Evolutionary conservation across 2,797 vertebrate species (phyloP).

Genomic region (Ibycter americanus): DNA sequence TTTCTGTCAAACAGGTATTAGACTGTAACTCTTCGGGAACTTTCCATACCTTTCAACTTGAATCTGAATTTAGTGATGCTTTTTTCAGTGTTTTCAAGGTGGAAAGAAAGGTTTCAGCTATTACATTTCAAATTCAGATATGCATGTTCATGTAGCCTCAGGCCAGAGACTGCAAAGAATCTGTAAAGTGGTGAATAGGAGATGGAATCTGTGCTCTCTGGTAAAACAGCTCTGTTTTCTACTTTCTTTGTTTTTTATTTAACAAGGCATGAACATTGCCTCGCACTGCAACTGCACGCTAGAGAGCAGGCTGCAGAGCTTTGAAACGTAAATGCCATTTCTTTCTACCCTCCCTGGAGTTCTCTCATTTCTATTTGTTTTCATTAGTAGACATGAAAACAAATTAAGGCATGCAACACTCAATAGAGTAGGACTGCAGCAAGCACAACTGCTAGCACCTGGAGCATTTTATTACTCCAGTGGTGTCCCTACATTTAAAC

Average conservation of each 20-base stretch:
- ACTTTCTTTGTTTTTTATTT: conserved; percentile 51
- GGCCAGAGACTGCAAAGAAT: conserved; percentile 9
- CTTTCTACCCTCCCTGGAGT: conserved; percentile 40
- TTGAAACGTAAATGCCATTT: conserved; percentile 5
- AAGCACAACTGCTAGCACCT: not conserved
- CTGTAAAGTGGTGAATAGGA: not conserved
- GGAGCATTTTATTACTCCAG: conserved; percentile 1
- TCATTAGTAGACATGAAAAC: conserved; percentile 67
- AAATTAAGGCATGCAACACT: conserved; percentile 45
- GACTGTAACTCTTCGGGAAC: not conserved
- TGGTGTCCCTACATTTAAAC: not conserved
- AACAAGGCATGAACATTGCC: conserved; percentile 41
- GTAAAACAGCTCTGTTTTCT: conserved; percentile 15
- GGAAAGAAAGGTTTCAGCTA: conserved; percentile 7
- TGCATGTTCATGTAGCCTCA: not conserved
- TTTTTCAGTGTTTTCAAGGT: conserved; percentile 36
- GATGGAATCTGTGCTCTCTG: not conserved
- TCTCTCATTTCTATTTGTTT: conserved; percentile 65
- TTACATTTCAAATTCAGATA: conserved; percentile 36
- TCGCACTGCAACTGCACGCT: not conserved
- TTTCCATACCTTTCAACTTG: not conserved
- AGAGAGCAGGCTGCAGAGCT: conserved; percentile 27
- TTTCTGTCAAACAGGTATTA: not conserved
- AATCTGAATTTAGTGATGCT: not conserved
- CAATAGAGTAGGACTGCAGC: not conserved